phyloP scores from a whole-genome alignment of 2,797 vertebrate species.

The Gallirallus australis region DNA sequence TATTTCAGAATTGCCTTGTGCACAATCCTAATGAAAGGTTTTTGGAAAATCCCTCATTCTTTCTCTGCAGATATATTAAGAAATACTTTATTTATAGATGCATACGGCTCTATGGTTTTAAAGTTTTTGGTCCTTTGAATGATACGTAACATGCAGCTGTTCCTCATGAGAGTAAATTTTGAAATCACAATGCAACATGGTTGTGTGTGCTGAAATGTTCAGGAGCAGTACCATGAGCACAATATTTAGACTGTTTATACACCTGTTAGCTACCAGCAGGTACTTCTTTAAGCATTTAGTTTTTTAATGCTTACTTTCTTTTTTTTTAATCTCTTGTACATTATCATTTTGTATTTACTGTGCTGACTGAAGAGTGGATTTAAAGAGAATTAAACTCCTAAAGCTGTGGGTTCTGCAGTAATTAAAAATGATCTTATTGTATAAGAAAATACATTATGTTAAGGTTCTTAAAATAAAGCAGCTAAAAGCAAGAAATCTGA shows the following conservation, averaged over 20 bases:
- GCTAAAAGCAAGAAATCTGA: slow-evolving; percentile 18
- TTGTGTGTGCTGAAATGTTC: neutral
- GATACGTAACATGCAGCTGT: neutral
- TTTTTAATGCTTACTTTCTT: neutral
- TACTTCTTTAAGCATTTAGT: neutral
- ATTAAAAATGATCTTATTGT: neutral
- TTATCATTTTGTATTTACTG: neutral
- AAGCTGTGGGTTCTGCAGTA: neutral
- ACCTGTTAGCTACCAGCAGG: neutral
- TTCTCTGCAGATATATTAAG: neutral
- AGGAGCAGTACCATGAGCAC: neutral
- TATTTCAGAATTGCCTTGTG: neutral
- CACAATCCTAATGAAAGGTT: neutral
- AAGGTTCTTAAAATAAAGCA: slow-evolving; percentile 13
- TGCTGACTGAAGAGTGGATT: neutral
- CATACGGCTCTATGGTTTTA: neutral
- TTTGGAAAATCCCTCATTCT: neutral
- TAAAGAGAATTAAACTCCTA: neutral
- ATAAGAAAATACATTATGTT: neutral
- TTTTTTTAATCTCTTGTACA: neutral
- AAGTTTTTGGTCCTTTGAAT: neutral
- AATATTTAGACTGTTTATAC: neutral
- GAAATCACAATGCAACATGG: neutral
- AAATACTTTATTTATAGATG: neutral
- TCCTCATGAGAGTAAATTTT: neutral